Base-by-base conservation (phyloP, 2,797 vertebrate species). In the Enteromius mattozi region DNA sequence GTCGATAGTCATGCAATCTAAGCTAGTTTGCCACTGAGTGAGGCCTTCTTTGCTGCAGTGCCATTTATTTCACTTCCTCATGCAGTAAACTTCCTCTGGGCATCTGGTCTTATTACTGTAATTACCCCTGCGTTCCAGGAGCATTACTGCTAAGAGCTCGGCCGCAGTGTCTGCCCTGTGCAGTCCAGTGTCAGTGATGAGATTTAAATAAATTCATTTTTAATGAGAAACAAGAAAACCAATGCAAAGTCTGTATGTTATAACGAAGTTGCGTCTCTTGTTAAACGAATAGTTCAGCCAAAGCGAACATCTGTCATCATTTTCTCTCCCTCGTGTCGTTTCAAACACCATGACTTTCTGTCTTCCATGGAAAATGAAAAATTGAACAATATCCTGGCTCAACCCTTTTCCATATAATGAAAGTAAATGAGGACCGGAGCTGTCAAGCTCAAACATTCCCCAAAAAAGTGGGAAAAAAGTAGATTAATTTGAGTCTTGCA, bases 21-120 rank as follows among this genome's bases (percentile, higher is more conserved):
- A 93, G 92, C 86, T 91, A 90, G 89, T 91, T 88, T 88, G 89
- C 84, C 81, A 83, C 88, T 92, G 92, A 94, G 87, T 91, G 92
- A 92, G 91, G 88, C 89, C 91, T 90, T 86, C 87, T 71, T 65
- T 89, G 89, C 88, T 87, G 90, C 89, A 88, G 86, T 89, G 90
- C 88, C 91, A 91, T 91, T 92, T 91, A 91, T 90, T 88, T 89
- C 87, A 87, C 90, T 86, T 88, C 90, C 91, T 89, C 88, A 3
- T 33, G 30, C 72, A 51, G 68, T 61, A 65, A 79, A 76, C 51
- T 85, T 78, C 68, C 79, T 85, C 51, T 30, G 69, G 85, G 82
- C 79, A 83, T 87, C 40, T 80, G 47, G 81, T 89, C 54, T 65
- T 49, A 83, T 68, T 80, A 33, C 85, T 49, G 88, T 90, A 83